Base-by-base conservation (phyloP, 2,797 vertebrate species). In the Enteromius viviparus region DNA sequence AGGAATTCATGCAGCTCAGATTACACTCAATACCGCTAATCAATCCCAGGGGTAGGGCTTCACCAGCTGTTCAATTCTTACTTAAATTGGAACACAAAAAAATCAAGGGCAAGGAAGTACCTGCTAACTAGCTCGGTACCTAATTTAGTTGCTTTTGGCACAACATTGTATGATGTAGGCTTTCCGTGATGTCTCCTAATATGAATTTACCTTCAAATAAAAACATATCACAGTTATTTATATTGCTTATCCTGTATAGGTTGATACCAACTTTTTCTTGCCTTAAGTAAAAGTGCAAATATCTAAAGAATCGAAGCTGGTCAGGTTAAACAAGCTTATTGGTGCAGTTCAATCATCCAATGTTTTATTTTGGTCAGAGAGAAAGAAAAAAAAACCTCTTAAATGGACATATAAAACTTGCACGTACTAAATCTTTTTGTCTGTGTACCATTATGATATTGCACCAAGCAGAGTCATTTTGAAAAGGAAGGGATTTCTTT, bases 21-120 rank as follows among this genome's bases (percentile, higher is more conserved):
- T 93, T 91, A 92, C 68, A 71, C 88, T 89, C 65, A 74, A 75
- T 79, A 81, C 82, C 78, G 79, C 80, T 86, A 64, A 77, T 88
- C 72, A 85, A 88, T 86, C 72, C 47, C 84, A 83, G 82, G 76
- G 86, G 85, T 34, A 65, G 51, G 6, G 74, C 42, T 76, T 7
- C 60, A 78, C 23, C 23, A 49, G 37, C 76, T 62, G n/a, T 47
- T 64, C 1, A 65, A 26, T 14, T 21, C 17, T 45, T 11, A 2
- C 60, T 65, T 42, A 26, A 60, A 58, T 42, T 19, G 53, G n/a
- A 62, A 58, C 0, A 2, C 49, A 11, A 55, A 55, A 37, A 21
- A 55, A 19, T 37, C 0, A 29, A 53, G 17, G 6, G 3, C 53
- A 34, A 37, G 19, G 21, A n/a, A 74, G 9, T 19, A 29, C 42